phyloP scores from a whole-genome alignment of 2,113 vertebrate species.

The Crotalus viridis region DNA sequence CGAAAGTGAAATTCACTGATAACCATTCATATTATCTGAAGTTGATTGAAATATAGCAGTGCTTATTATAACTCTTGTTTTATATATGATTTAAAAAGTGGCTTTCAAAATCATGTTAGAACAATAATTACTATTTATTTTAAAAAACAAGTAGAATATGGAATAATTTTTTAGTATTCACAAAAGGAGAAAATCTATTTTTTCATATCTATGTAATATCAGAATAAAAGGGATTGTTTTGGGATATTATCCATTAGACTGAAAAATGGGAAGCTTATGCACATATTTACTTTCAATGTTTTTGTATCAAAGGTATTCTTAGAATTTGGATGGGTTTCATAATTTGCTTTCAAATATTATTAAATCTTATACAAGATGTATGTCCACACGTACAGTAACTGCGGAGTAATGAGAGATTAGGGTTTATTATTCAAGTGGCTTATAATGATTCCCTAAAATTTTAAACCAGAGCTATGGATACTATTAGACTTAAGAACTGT shows the following conservation, averaged over 20 bases:
- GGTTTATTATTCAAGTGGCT: neutral
- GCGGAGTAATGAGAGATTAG: neutral
- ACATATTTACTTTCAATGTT: neutral
- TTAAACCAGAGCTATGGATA: neutral
- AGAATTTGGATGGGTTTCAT: neutral
- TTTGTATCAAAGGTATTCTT: neutral
- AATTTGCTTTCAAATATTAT: neutral
- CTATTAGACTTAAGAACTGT: neutral
- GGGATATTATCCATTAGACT: neutral
- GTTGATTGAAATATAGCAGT: constrained; percentile 70
- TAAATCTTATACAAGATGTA: neutral
- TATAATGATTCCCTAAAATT: neutral
- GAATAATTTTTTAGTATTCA: neutral
- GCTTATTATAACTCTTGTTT: constrained; percentile 66
- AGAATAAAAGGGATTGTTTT: neutral
- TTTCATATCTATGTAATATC: neutral
- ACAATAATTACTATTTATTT: neutral
- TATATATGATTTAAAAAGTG: constrained; percentile 67
- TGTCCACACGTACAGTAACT: neutral
- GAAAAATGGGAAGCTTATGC: neutral
- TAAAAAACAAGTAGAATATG: neutral
- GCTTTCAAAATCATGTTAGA: constrained; percentile 45
- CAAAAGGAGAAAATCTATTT: neutral
- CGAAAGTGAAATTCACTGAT: constrained; percentile 58
- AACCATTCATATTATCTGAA: constrained; percentile 72